Conservation (phyloP, 2,797 vertebrate genomes). For the Gallinago stenura region DNA sequence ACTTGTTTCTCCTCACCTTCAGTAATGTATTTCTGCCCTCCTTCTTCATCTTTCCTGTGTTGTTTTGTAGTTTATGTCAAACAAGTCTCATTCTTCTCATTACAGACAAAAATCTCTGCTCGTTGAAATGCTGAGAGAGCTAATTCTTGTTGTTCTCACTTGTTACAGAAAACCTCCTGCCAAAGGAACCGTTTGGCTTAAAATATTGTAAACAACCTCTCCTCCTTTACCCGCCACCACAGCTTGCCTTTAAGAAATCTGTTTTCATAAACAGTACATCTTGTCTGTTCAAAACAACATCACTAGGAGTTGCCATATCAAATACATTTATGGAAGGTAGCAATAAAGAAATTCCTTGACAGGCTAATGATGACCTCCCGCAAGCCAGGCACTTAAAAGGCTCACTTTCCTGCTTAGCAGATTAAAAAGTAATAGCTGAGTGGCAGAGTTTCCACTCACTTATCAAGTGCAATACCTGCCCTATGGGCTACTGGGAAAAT, state of each 20-base stretch:
- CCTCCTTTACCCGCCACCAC: not conserved
- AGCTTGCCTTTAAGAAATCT: conserved; percentile 46
- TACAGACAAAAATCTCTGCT: conserved; percentile 53
- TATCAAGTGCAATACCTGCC: not conserved
- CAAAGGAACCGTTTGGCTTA: conserved; percentile 45
- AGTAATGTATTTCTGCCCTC: conserved; percentile 32
- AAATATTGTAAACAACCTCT: conserved; percentile 49
- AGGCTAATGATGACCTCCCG: conserved; percentile 54
- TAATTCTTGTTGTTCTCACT: conserved; percentile 49
- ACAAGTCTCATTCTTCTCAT: conserved; percentile 56
- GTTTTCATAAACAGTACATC: conserved; percentile 5
- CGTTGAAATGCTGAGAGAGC: conserved; percentile 19
- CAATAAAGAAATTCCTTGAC: conserved; percentile 35
- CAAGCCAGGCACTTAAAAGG: conserved; percentile 10
- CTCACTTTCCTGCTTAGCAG: not conserved
- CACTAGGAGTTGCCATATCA: conserved; percentile 37
- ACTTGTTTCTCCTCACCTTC: conserved; percentile 54
- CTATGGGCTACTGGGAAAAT: not conserved
- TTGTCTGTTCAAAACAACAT: conserved; percentile 13
- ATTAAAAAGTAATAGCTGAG: conserved; percentile 28
- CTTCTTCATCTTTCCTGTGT: conserved; percentile 12
- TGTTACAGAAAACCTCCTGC: conserved; percentile 53
- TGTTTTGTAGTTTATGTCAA: conserved; percentile 55
- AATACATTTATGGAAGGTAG: not conserved
- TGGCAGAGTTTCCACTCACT: not conserved